Percentiles rank a stretch among this genome's conserved stretches.
Conservation (phyloP, 64 coral and sea anemone genomes). For the Pocillopora verrucosa region DNA sequence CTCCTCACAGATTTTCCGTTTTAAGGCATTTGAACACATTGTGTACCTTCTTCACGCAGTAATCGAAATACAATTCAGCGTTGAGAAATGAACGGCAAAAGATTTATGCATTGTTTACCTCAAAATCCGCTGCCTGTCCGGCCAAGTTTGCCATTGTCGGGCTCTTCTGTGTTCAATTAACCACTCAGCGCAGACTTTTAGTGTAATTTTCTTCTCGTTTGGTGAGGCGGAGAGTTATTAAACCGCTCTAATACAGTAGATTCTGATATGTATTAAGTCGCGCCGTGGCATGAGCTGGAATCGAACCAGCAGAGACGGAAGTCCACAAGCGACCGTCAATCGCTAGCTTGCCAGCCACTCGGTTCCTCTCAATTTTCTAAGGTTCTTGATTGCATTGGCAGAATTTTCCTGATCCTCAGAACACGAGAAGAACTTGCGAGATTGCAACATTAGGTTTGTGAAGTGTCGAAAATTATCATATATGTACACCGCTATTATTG, state of each 20-base stretch:
- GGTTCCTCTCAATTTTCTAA: background rate
- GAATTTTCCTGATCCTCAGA: background rate
- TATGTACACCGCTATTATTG: background rate
- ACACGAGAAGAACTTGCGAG: background rate
- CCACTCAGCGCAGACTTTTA: background rate
- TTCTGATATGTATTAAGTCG: too few species aligned
- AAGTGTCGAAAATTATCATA: background rate
- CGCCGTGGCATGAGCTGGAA: too few species aligned
- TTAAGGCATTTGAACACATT: too few species aligned
- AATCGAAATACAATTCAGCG: background rate
- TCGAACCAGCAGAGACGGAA: too few species aligned
- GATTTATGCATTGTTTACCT: background rate
- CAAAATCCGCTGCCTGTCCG: background rate
- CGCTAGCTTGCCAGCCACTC: background rate
- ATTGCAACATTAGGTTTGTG: background rate
- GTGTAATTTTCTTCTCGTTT: background rate
- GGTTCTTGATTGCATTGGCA: background rate
- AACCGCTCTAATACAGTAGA: too few species aligned
- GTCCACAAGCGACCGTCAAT: too few species aligned
- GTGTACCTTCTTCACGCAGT: too few species aligned
- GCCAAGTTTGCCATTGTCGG: background rate
- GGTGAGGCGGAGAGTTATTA: too few species aligned
- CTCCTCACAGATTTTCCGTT: too few species aligned
- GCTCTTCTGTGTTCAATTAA: background rate
- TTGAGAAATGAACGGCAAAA: background rate